Evolutionary conservation across 2,113 vertebrate genomes (phyloP).

Genomic region (Apteryx owenii): DNA sequence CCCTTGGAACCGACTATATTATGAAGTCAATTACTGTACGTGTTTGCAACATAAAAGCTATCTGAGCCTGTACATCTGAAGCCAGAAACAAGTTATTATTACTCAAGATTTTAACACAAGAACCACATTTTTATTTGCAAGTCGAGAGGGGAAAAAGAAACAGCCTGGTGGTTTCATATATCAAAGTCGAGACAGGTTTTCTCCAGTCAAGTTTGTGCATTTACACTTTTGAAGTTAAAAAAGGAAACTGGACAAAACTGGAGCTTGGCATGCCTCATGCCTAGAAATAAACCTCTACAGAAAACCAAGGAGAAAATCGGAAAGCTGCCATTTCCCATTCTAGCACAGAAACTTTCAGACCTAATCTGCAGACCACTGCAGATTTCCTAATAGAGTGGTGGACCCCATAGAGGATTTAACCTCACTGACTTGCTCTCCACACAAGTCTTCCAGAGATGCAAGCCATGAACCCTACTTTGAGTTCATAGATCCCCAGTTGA

Average conservation of each 20-base stretch:
- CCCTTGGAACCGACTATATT: not conserved
- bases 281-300: not conserved
- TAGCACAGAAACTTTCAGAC: not conserved
- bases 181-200: not conserved
- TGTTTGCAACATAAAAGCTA: not conserved
- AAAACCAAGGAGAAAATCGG: not conserved
- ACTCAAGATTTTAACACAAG: not conserved
- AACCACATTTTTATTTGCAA: not conserved
- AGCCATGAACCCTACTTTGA: not conserved
- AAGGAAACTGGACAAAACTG: not conserved
- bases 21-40: not conserved
- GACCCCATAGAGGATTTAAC: not conserved
- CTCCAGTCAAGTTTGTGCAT: not conserved
- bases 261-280: not conserved
- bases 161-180: not conserved
- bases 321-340: not conserved
- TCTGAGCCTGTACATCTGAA: not conserved
- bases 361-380: not conserved
- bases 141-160: not conserved
- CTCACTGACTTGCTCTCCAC: not conserved
- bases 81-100: not conserved
- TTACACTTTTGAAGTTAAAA: not conserved
- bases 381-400: not conserved
- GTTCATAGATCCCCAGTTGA: not conserved
- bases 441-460: not conserved